Conservation (phyloP, 1,140 invertebrate genomes). For the Neodiprion pinetum region DNA sequence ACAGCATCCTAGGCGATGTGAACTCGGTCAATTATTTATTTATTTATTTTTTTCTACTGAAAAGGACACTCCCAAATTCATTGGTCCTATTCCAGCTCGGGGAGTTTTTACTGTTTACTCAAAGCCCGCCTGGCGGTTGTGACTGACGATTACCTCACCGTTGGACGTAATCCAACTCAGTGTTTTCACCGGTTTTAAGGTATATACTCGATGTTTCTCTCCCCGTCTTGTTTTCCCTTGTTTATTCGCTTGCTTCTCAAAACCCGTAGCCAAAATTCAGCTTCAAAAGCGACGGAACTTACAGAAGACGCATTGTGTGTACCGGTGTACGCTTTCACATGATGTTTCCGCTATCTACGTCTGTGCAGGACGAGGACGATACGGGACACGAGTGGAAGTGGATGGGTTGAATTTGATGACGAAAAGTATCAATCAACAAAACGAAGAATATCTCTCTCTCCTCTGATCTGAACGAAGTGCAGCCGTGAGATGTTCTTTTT, state of each 20-base stretch:
- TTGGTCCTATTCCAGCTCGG: slow-evolving; percentile 42
- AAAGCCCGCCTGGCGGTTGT: slow-evolving; percentile 28
- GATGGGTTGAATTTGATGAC: too few species aligned
- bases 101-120: slow-evolving; percentile 40
- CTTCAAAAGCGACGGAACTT: background rate
- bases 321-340: background rate
- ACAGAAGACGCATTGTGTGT: background rate
- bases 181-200: slow-evolving; percentile 43
- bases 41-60: background rate
- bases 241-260: slow-evolving; percentile 1
- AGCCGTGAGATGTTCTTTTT: background rate
- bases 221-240: background rate
- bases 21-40: background rate
- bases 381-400: background rate
- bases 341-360: too few species aligned
- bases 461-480: too few species aligned
- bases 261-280: background rate
- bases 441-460: too few species aligned
- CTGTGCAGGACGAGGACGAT: background rate
- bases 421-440: too few species aligned
- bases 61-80: slow-evolving; percentile 32
- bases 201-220: background rate
- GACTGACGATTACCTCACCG: slow-evolving; percentile 44
- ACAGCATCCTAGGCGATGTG: background rate
- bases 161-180: slow-evolving; percentile 44